These are phyloP conservation scores for honey bee (Apis mellifera) DNA, from an alignment of 1,140 invertebrate genomes.

Conservation along the genomic window DNA sequence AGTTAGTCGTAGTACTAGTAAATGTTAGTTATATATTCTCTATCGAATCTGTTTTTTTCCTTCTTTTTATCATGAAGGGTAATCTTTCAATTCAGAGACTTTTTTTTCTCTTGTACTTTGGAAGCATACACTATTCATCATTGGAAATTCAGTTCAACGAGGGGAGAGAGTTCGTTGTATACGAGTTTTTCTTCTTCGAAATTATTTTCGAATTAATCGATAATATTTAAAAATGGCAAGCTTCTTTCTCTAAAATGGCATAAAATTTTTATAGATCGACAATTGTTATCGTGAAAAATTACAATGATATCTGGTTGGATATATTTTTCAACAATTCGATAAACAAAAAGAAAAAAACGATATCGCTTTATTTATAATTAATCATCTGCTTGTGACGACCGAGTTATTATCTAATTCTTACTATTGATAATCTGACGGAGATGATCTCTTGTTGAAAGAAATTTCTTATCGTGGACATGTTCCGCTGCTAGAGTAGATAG, in stretches of 20 bases:
- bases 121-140: background rate
- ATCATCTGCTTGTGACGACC: background rate
- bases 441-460: background rate
- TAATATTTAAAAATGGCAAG: background rate
- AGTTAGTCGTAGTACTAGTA: too few species aligned
- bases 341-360: constrained; percentile 24
- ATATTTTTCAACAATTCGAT: background rate
- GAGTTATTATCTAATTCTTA: constrained; percentile 44
- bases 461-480: constrained; percentile 53
- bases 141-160: too few species aligned
- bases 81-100: background rate
- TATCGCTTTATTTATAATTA: constrained; percentile 55
- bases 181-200: too few species aligned
- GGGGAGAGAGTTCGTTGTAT: too few species aligned
- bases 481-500: constrained; percentile 43
- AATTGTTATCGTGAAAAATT: constrained; percentile 1
- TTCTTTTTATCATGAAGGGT: background rate
- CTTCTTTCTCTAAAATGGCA: too few species aligned
- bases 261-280: too few species aligned
- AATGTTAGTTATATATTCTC: too few species aligned
- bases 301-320: background rate
- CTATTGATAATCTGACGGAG: constrained; percentile 36
- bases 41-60: background rate
- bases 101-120: background rate
- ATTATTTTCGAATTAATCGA: background rate